Conservation (phyloP, 2,888 invertebrate species). For the Apocheima hispidaria region DNA sequence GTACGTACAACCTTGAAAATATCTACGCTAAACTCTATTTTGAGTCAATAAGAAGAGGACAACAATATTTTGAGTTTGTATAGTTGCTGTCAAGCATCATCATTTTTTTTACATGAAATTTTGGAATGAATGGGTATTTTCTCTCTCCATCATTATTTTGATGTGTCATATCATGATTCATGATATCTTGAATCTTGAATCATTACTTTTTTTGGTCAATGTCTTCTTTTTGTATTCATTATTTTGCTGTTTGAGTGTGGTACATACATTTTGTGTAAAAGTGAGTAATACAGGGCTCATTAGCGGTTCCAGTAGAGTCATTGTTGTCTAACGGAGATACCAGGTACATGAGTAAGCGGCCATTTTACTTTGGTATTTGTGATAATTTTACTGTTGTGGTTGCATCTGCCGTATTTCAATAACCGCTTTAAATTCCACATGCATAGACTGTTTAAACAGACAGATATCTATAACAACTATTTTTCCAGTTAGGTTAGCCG, state of each 20-base stretch:
- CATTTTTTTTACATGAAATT: not conserved
- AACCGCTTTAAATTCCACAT: too few species aligned
- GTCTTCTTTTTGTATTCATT: slow-evolving; percentile 25
- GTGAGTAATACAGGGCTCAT: slow-evolving; percentile 32
- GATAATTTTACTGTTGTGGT: not conserved
- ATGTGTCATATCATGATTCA: slow-evolving; percentile 5
- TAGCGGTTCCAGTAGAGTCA: slow-evolving; percentile 36
- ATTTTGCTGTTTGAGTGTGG: slow-evolving; percentile 30
- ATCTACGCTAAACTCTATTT: too few species aligned
- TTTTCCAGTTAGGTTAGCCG: too few species aligned
- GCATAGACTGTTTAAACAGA: too few species aligned
- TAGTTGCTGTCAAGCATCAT: not conserved
- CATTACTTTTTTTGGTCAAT: not conserved
- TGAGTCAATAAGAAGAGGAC: too few species aligned
- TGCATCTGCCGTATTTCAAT: not conserved
- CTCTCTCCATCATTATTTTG: not conserved
- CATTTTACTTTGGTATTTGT: slow-evolving; percentile 3
- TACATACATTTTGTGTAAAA: slow-evolving; percentile 31
- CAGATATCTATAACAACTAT: too few species aligned
- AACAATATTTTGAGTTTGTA: too few species aligned
- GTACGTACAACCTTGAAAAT: too few species aligned
- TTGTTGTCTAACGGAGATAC: slow-evolving; percentile 55
- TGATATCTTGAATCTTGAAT: too few species aligned
- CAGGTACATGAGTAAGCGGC: slow-evolving; percentile 43
- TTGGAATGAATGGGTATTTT: not conserved